Percentiles rank a stretch among this genome's conserved stretches.
These are phyloP conservation scores for Triplophysa siluroides DNA, from an alignment of 2,113 vertebrate species.

Conservation along the genomic window DNA sequence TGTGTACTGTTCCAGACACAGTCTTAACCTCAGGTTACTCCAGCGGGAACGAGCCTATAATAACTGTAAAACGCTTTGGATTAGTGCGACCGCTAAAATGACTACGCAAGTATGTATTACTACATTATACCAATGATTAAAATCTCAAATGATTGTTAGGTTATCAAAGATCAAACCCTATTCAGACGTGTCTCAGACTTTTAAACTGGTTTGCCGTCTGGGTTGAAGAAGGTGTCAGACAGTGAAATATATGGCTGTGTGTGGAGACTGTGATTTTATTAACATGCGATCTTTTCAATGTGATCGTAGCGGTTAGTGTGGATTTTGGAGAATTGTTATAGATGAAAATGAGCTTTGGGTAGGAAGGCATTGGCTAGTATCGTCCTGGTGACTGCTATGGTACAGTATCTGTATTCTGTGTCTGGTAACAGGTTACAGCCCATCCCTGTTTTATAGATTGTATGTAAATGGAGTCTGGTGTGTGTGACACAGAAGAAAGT, in stretches of 20 bases:
- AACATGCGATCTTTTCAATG: neutral
- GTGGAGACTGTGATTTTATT: constrained; percentile 1
- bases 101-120: too few relatives aligned
- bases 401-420: neutral
- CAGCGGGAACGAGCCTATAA: too few relatives aligned
- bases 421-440: constrained; percentile 25
- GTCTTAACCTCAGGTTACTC: too few relatives aligned
- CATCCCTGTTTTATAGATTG: constrained; percentile 24
- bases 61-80: too few relatives aligned
- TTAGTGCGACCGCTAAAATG: too few relatives aligned
- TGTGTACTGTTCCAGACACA: too few relatives aligned
- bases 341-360: neutral
- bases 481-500: constrained; percentile 21
- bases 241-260: constrained; percentile 3
- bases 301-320: neutral
- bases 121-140: too few relatives aligned
- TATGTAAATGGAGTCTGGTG: constrained; percentile 10
- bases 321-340: neutral
- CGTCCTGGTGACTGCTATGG: neutral
- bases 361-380: neutral
- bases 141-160: neutral
- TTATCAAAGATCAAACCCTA: neutral
- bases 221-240: constrained; percentile 1
- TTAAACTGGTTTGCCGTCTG: neutral
- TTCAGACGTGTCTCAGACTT: neutral